Evolutionary conservation across 2,888 invertebrate species (phyloP).

Genomic region (Phragmatobia fuliginosa): DNA sequence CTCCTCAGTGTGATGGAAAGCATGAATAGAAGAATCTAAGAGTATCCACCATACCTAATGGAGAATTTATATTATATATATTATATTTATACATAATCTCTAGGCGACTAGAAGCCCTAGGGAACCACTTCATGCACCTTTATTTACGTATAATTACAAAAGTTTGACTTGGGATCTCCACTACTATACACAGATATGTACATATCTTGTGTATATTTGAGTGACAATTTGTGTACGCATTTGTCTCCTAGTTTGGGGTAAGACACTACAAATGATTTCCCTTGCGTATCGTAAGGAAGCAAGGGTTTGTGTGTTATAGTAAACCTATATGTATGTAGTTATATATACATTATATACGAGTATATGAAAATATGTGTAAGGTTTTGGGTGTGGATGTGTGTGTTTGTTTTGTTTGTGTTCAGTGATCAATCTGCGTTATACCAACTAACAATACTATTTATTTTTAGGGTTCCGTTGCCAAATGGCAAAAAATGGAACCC

Average conservation of each 20-base stretch:
- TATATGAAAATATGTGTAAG: background rate
- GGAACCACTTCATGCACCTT: background rate
- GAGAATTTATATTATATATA: no score
- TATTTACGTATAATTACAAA: background rate
- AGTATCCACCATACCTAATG: no score
- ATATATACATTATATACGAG: background rate
- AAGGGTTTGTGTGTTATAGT: background rate
- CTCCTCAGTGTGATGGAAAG: no score
- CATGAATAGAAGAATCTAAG: no score
- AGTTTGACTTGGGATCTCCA: background rate
- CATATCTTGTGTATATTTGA: background rate
- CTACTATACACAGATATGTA: background rate
- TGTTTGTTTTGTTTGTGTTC: no score
- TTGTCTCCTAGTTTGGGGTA: background rate
- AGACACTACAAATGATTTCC: slow-evolving; percentile 12
- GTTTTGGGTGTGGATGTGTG: background rate
- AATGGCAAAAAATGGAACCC: no score
- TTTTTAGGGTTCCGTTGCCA: no score
- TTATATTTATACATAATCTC: background rate
- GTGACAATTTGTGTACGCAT: slow-evolving; percentile 8
- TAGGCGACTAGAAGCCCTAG: background rate
- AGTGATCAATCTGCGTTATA: no score
- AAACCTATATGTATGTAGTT: background rate
- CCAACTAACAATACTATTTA: no score
- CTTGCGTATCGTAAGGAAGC: background rate